Base-by-base conservation (phyloP, 2,888 invertebrate genomes). In the Opisthograptis luteolata region DNA sequence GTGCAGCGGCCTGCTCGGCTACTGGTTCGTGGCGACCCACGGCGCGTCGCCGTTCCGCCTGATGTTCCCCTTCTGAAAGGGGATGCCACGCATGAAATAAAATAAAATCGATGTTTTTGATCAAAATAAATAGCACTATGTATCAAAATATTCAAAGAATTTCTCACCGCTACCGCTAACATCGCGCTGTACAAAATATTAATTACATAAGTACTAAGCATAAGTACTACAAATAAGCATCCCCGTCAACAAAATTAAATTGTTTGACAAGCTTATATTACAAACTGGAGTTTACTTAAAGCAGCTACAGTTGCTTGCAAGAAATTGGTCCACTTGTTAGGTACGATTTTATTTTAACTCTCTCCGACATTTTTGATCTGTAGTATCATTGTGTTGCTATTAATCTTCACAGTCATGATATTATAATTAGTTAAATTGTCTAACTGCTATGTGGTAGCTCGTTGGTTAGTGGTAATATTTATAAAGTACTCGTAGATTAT, bases 1-100 rank as follows among this genome's bases (percentile, higher is more conserved):
- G 9, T 79, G 93, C 12, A 94, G 95, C 63, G 95, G 95, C 47
- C 80, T 92, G 43, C 90, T 97, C 50, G 95, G 95, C 59, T 94
- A 88, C 82, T 92, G 93, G 66, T 93, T 94, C 67, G 87, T 91
- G 37, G 61, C 72, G 41, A 76, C 85, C 22, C 89, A 88, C 6
- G 91, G 85, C 6, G 66, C 79, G 1, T 76, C 92, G 5, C 95
- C 95, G 2, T 93, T 96, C 62, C 92, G 92, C 57, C 91, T 96
- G 37, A 95, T 95, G 73, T n/a, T n/a, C n/a, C n/a, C n/a, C n/a
- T n/a, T n/a, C n/a, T n/a, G n/a, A n/a, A n/a, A n/a, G n/a, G n/a
- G n/a, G n/a, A n/a, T n/a, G n/a, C n/a, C n/a, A n/a, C n/a, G n/a
- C n/a, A n/a, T n/a, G n/a, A n/a, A n/a, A n/a, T n/a, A n/a, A n/a